Conservation (phyloP, 2,888 invertebrate species). For the Eilema griseolum region DNA sequence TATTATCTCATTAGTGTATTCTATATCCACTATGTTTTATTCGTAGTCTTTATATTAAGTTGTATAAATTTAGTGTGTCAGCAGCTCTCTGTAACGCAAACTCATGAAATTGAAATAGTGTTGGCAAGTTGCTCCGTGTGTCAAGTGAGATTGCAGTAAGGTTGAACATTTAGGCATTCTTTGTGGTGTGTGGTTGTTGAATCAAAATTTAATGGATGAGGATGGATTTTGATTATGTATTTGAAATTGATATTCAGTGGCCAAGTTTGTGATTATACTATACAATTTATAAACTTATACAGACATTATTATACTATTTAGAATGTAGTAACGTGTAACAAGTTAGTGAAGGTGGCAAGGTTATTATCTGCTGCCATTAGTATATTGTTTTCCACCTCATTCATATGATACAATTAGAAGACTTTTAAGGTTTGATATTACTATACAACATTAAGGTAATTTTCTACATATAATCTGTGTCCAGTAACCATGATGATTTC, state of each 20-base stretch:
- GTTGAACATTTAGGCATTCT: constrained; percentile 40
- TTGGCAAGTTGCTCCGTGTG: constrained; percentile 36
- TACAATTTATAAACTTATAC: constrained; percentile 85
- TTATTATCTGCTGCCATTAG: constrained; percentile 65
- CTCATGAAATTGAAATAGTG: constrained; percentile 57
- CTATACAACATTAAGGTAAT: constrained; percentile 76
- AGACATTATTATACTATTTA: constrained; percentile 79
- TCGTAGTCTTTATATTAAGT: constrained; percentile 76
- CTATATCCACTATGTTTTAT: constrained; percentile 65
- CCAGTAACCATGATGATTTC: constrained; percentile 75
- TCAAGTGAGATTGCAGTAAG: constrained; percentile 43
- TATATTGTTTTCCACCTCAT: constrained; percentile 75
- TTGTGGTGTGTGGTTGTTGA: constrained; percentile 53
- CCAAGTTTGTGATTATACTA: constrained; percentile 82
- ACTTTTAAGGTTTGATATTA: constrained; percentile 80
- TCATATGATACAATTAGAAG: constrained; percentile 68
- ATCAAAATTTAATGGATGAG: constrained; percentile 52
- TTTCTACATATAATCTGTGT: constrained; percentile 70
- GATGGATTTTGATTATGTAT: constrained; percentile 47
- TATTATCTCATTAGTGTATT: constrained; percentile 75
- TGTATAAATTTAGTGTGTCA: constrained; percentile 80
- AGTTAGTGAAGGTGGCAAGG: constrained; percentile 68
- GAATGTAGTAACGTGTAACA: constrained; percentile 79
- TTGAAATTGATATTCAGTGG: constrained; percentile 71
- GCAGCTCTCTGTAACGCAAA: constrained; percentile 78